phyloP scores from a whole-genome alignment of 2,113 vertebrate genomes.

The Spilogale gracilis region DNA sequence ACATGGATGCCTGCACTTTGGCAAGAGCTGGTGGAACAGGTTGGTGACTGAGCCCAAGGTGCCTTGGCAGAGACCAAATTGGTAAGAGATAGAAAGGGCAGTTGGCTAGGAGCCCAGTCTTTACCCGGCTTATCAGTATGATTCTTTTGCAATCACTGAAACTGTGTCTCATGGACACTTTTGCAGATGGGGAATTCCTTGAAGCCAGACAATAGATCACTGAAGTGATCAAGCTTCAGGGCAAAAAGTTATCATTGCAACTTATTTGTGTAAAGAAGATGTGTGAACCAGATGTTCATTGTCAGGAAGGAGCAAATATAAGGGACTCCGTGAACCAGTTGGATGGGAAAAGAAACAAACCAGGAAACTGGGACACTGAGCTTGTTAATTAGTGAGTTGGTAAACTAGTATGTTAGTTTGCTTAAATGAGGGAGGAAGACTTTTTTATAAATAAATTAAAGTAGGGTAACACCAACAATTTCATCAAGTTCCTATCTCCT shows the following conservation, averaged over 20 bases:
- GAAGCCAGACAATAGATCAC: slow-evolving; percentile 54
- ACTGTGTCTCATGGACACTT: slow-evolving; percentile 55
- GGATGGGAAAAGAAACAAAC: background rate
- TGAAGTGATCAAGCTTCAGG: background rate
- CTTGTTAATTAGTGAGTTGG: background rate
- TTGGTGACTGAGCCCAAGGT: slow-evolving; percentile 70
- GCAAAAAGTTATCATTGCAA: slow-evolving; percentile 2
- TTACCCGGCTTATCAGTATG: slow-evolving; percentile 78
- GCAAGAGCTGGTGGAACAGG: slow-evolving; percentile 65
- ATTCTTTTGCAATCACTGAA: slow-evolving; percentile 82
- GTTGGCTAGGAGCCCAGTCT: slow-evolving; percentile 81
- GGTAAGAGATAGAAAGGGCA: slow-evolving; percentile 77
- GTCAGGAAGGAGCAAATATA: background rate
- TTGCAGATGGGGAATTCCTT: slow-evolving; percentile 82
- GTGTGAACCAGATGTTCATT: background rate
- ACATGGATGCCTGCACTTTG: slow-evolving; percentile 59
- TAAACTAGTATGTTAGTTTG: background rate
- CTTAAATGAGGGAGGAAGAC: background rate
- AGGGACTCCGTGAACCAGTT: background rate
- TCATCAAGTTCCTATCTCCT: background rate
- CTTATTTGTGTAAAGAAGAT: slow-evolving; percentile 26
- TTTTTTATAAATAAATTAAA: slow-evolving; percentile 33
- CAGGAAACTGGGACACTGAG: background rate
- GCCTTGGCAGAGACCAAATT: slow-evolving; percentile 75
- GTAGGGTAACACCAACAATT: background rate